Evolutionary conservation across 2,888 invertebrate species (phyloP).

Genomic region (Synanthedon myopaeformis): DNA sequence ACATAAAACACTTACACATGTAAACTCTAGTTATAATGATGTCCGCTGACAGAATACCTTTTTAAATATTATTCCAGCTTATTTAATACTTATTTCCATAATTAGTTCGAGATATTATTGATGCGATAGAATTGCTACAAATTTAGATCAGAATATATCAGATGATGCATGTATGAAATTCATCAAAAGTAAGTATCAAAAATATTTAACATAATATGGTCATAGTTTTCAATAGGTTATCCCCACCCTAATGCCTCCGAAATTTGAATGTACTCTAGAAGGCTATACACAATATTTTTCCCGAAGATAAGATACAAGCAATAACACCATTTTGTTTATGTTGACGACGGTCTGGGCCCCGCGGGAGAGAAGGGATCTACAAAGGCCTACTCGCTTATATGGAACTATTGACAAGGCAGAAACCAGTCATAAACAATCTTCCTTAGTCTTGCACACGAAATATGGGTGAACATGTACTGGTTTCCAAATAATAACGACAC

Average conservation of each 20-base stretch:
- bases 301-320: conserved; percentile 54
- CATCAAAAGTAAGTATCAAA: no score
- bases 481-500: conserved; percentile 8
- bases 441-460: conserved; percentile 8
- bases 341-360: conserved; percentile 47
- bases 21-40: no score
- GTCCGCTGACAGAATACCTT: no score
- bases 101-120: no score
- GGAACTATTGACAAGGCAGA: conserved; percentile 30
- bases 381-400: conserved; percentile 25
- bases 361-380: conserved; percentile 19
- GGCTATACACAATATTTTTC: conserved; percentile 38
- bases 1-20: no score
- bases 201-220: no score
- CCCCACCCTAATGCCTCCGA: conserved; percentile 5
- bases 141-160: no score
- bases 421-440: conserved; percentile 20
- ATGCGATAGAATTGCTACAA: no score
- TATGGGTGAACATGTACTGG: conserved; percentile 6
- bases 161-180: no score
- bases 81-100: no score
- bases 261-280: conserved; percentile 9
- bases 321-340: conserved; percentile 61
- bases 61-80: no score
- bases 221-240: no score